phyloP scores from a whole-genome alignment of 2,888 invertebrate species.

The Nebria brevicollis region DNA sequence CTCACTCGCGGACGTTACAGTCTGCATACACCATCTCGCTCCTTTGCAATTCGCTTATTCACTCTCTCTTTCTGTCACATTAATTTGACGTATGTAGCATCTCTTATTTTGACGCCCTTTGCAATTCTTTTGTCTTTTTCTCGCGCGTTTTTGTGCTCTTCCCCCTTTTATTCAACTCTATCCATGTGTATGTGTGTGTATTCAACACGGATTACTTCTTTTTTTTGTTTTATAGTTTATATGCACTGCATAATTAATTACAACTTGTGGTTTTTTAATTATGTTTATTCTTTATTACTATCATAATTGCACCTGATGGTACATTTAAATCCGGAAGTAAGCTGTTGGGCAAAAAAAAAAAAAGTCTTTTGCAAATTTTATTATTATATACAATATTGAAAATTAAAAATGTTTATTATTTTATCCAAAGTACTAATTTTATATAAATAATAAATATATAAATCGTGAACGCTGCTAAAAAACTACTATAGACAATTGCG shows the following conservation, averaged over 20 bases:
- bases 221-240: constrained; percentile 25
- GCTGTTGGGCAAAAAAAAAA: constrained; percentile 14
- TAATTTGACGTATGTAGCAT: constrained; percentile 46
- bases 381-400: neutral
- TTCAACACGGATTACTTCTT: neutral
- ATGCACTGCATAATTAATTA: constrained; percentile 41
- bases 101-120: constrained; percentile 47
- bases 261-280: constrained; percentile 42
- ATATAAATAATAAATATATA: too few species aligned
- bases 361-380: neutral
- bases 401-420: neutral
- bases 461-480: too few species aligned
- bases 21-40: constrained; percentile 9
- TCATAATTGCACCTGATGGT: constrained; percentile 27
- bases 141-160: constrained; percentile 41
- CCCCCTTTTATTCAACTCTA: constrained; percentile 23
- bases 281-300: constrained; percentile 35
- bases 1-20: constrained; percentile 10
- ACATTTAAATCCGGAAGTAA: constrained; percentile 31
- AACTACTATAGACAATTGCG: neutral
- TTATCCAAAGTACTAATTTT: too few species aligned
- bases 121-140: constrained; percentile 47
- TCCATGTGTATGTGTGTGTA: constrained; percentile 3
- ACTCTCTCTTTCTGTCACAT: constrained; percentile 46
- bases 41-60: constrained; percentile 34